Base-by-base conservation (phyloP, 37 sponge, comb jelly and placozoan species). In the Crambe crambe region DNA sequence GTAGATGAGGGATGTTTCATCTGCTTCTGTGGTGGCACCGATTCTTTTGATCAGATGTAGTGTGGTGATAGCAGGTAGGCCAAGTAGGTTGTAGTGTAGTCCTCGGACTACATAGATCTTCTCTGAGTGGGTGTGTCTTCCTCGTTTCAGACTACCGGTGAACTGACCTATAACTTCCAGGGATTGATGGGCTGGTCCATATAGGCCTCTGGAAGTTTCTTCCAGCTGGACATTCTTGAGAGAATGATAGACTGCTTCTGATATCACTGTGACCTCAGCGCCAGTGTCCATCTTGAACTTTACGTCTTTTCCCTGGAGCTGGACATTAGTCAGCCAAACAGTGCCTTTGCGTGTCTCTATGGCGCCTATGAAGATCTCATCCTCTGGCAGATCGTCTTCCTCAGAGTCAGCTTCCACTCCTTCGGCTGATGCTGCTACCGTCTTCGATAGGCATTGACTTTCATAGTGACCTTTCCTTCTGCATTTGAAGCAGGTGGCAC, bases 241-340 rank as follows among this genome's bases (percentile, higher is more conserved):
- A 30, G 43, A 31, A n/a, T 84, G 36, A 51, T 58, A 89, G 42
- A 37, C 51, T 8, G 78, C 56, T 23, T 59, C 38, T 10, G 89
- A 75, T 25, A 89, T 58, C 15, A 68, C 89, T 15, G 85, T 80
- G 2, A 84, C 89, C 65, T 83, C 85, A 32, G 89, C 80, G 29
- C 89, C 89, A 27, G 80, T 89, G 63, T 89, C 85, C 47, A 89
- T 44, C 51, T 89, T 89, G 56, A 89, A 89, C 15, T 42, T 58
- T 25, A 68, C 57, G 18, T 38, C 20, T 36, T 44, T 43, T 21
- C 69, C 59, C 1, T 66, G 40, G 4, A 88, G 34, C 21, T 56
- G 37, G n/a, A 88, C 15, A 26, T n/a, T 30, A 22, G 39, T 42
- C 12, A 42, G 58, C 84, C 89, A 88, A 1, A 74, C n/a, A 30